Evolutionary conservation across 2,113 vertebrate genomes (phyloP).

Genomic region (Struthio camelus): DNA sequence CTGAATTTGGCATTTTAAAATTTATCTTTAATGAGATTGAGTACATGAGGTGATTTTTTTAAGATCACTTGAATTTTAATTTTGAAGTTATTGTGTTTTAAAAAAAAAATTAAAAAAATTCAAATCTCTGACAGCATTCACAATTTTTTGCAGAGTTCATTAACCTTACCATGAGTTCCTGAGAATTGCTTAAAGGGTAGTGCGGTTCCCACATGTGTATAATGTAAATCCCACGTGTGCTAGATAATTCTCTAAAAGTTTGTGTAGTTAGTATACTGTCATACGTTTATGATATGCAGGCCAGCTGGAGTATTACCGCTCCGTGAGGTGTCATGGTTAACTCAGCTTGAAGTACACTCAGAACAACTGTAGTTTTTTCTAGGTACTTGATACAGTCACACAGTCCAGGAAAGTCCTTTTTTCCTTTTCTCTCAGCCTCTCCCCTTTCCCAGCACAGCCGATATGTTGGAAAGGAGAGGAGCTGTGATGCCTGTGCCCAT

Average conservation of each 20-base stretch:
- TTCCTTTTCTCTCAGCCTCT: background rate
- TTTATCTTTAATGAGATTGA: background rate
- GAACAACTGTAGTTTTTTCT: rapidly evolving
- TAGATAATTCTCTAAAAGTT: background rate
- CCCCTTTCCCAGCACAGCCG: background rate
- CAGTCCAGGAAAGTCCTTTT: background rate
- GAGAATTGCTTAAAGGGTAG: rapidly evolving
- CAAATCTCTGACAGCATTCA: background rate
- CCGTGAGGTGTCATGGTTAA: background rate
- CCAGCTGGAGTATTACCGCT: background rate
- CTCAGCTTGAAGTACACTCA: background rate
- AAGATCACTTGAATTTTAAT: background rate
- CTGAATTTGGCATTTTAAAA: background rate
- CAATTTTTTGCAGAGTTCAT: rapidly evolving
- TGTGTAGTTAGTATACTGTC: background rate
- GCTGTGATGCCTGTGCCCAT: background rate
- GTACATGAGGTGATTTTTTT: background rate
- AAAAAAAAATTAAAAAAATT: background rate
- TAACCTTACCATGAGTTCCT: background rate
- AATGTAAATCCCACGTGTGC: background rate
- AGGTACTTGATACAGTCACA: background rate
- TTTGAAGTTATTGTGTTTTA: background rate
- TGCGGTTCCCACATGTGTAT: background rate
- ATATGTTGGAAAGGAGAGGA: background rate
- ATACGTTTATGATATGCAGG: background rate